These are phyloP conservation scores for Magallana ariakensis DNA, from an alignment of 1,140 invertebrate species.

Conservation along the genomic window DNA sequence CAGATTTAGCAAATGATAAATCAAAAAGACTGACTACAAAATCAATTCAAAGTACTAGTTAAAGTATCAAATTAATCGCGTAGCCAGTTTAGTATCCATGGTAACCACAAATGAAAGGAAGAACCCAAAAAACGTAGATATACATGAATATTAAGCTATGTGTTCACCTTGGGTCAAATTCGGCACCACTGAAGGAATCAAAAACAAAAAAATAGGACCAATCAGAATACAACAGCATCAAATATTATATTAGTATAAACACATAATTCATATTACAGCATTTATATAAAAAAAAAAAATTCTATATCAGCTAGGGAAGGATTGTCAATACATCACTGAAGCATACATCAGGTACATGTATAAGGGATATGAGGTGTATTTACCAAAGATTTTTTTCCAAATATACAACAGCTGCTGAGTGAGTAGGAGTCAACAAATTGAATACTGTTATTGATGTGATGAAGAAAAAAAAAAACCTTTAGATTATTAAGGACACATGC, in stretches of 20 bases:
- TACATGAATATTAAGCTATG: constrained; percentile 23
- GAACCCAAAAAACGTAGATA: constrained; percentile 23
- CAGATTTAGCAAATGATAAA: constrained; percentile 42
- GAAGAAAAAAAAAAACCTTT: background rate
- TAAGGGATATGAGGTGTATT: background rate
- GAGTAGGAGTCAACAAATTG: background rate
- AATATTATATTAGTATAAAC: constrained; percentile 21
- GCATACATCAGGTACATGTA: constrained; percentile 13
- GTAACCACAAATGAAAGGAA: constrained; percentile 35
- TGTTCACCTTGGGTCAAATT: constrained; percentile 46
- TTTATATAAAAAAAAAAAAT: background rate
- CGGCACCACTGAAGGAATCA: constrained; percentile 43
- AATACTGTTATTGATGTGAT: constrained; percentile 1
- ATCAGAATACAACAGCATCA: constrained; percentile 8
- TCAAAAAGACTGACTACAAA: constrained; percentile 38
- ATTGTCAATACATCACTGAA: constrained; percentile 26
- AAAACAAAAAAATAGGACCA: constrained; percentile 29
- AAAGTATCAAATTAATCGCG: constrained; percentile 36
- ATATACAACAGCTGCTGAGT: constrained; percentile 24
- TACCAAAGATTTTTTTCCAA: background rate
- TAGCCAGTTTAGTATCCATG: constrained; percentile 36
- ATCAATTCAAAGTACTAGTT: constrained; percentile 22
- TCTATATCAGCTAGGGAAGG: background rate
- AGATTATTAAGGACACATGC: constrained; percentile 6
- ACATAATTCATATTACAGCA: constrained; percentile 8